These are phyloP conservation scores for Ophioninae sp. DNA, from an alignment of 2,888 invertebrate genomes.

Conservation along the genomic window DNA sequence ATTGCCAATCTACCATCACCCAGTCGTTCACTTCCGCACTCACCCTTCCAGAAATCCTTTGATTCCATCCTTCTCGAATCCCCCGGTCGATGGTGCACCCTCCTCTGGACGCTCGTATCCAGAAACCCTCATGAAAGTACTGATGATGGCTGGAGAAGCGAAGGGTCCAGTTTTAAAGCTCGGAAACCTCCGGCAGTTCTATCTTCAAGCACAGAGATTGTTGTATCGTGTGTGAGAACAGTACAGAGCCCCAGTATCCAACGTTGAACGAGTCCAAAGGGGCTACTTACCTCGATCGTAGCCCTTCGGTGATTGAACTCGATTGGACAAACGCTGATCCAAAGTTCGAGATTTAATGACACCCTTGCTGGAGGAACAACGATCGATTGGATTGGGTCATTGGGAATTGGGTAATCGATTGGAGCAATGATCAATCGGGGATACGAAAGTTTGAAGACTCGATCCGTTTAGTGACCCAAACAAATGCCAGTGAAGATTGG, in stretches of 20 bases:
- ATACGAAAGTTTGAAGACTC: too few species aligned
- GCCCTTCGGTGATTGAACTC: constrained; percentile 44
- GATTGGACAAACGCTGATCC: constrained; percentile 33
- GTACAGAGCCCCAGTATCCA: constrained; percentile 15
- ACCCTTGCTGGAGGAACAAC: not conserved
- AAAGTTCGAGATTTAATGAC: constrained; percentile 19
- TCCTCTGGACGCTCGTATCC: constrained; percentile 12
- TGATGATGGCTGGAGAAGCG: not conserved
- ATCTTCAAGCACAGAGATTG: not conserved
- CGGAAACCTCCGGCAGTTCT: constrained; percentile 40
- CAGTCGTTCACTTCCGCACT: constrained; percentile 39
- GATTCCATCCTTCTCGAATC: constrained; percentile 66
- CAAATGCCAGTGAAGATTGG: too few species aligned
- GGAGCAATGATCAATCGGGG: not conserved
- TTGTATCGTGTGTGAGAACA: constrained; percentile 5
- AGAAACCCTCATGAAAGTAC: not conserved
- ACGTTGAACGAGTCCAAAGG: constrained; percentile 32
- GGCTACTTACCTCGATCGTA: constrained; percentile 41
- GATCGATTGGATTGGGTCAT: not conserved
- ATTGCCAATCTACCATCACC: too few species aligned
- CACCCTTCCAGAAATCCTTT: constrained; percentile 66
- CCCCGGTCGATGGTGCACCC: constrained; percentile 27
- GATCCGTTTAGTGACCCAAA: too few species aligned
- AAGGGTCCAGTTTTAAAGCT: constrained; percentile 48
- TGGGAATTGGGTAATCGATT: not conserved